Base-by-base conservation (phyloP, 2,797 vertebrate species). In the Semaprochilodus insignis region DNA sequence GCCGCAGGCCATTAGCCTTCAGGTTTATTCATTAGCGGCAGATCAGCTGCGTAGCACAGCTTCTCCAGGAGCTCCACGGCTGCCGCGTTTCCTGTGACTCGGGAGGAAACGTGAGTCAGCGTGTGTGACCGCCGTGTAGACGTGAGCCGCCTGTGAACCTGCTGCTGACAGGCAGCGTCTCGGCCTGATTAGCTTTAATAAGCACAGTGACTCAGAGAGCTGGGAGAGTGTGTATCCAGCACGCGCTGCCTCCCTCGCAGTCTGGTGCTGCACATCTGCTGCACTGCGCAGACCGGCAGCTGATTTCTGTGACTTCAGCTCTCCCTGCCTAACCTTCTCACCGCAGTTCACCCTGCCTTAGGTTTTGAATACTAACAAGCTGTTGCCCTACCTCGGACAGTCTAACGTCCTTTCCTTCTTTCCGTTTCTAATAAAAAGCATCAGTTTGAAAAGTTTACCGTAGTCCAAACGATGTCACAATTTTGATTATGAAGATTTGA, bases 241-340 rank as follows among this genome's bases (percentile, higher is more conserved):
- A 6, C 69, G 16, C 40, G 4, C 23, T n/a, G 27, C 67, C 59
- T 62, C 23, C 34, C 62, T 76, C 69, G 25, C 81, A 63, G 60
- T 54, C 81, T 54, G 21, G 55, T 71, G 44, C 74, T 16, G 73
- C 36, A 75, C 62, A 67, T 57, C 72, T 67, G 72, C 72, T 66
- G 73, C 54, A 27, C 54, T 76, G 54, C 62, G 27, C 31, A 71
- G 25, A 40, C 48, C 40, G 60, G 65, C 75, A 62, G 44, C 57
- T 65, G 75, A 55, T 82, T 15, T 73, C 51, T 31, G 48, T 34
- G 51, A 31, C 17, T 16, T 23, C 3, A 25, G n/a, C 40, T 16
- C 25, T 54, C 3, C 34, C 40, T 71, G 44, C 23, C 70, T 78
- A 34, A 74, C 70, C 81, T 78, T 78, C 71, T 59, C 52, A 48